These are phyloP conservation scores for Schrankia costaestrigalis DNA, from an alignment of 2,888 invertebrate species.

Conservation along the genomic window DNA sequence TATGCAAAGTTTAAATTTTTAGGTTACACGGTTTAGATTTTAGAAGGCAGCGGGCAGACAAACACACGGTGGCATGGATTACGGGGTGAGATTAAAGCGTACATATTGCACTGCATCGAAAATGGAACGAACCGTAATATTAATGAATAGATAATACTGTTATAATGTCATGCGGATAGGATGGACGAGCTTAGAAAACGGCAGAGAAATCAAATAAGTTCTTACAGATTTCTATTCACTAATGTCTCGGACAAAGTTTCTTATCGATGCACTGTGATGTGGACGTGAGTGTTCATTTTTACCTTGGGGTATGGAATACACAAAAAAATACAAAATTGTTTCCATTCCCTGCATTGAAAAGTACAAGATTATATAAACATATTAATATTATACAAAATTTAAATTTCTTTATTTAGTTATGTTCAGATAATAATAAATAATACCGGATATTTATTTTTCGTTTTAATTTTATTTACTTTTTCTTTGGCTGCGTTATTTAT, in stretches of 20 bases:
- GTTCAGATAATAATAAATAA: too few relatives aligned
- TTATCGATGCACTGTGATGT: conserved; percentile 9
- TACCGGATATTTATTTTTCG: too few relatives aligned
- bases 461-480: too few relatives aligned
- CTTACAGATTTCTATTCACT: conserved; percentile 9
- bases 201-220: conserved; percentile 1
- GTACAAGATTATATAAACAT: conserved; percentile 1
- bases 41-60: conserved; percentile 12
- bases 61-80: conserved; percentile 6
- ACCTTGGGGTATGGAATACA: conserved; percentile 8
- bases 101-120: conserved; percentile 6
- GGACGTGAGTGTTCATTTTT: conserved; percentile 6
- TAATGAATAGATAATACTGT: conserved; percentile 11
- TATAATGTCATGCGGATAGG: conserved; percentile 3
- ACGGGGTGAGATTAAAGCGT: conserved; percentile 11
- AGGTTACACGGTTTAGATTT: conserved; percentile 17
- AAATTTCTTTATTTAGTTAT: too few relatives aligned
- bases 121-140: conserved; percentile 3
- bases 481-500: too few relatives aligned
- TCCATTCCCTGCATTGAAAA: conserved; percentile 5
- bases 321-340: conserved; percentile 8
- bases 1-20: conserved; percentile 15
- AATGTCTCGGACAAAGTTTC: conserved; percentile 3
- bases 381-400: too few relatives aligned
- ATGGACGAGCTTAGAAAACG: conserved; percentile 1